Percentiles rank a stretch among this genome's conserved stretches.
These are phyloP conservation scores for Platorchestia sp. DNA, from an alignment of 1,140 invertebrate genomes.

Conservation along the genomic window DNA sequence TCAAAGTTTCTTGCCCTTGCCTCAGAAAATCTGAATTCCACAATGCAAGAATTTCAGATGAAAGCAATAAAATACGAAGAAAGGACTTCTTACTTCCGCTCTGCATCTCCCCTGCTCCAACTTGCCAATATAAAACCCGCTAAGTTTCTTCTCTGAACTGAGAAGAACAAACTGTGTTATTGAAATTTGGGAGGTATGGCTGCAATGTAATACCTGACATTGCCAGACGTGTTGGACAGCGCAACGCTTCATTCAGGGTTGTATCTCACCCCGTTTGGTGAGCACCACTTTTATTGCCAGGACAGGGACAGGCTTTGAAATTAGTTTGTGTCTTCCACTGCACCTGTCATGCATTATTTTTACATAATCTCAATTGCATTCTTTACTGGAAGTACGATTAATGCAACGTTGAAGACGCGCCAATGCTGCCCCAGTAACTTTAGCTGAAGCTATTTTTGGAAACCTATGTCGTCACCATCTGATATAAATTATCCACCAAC, in stretches of 20 bases:
- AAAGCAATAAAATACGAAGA: neutral
- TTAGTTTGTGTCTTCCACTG: neutral
- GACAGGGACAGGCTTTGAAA: neutral
- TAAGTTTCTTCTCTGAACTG: neutral
- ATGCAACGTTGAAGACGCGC: neutral
- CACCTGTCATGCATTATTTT: neutral
- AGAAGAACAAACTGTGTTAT: neutral
- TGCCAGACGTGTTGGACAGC: neutral
- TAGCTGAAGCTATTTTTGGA: neutral
- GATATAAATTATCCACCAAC: neutral
- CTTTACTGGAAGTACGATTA: neutral
- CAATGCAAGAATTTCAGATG: neutral
- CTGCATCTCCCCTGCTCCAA: neutral
- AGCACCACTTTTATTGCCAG: neutral
- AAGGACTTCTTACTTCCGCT: neutral
- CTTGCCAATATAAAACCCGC: neutral
- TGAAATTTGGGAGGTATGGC: neutral
- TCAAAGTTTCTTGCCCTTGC: neutral
- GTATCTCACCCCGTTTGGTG: neutral
- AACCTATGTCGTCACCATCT: neutral
- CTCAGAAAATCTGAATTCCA: neutral
- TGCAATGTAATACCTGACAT: neutral
- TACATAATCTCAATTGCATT: neutral
- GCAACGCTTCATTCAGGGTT: neutral
- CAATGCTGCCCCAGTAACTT: neutral